These are phyloP conservation scores for Polyergus mexicanus DNA, from an alignment of 1,140 invertebrate species.

Conservation along the genomic window DNA sequence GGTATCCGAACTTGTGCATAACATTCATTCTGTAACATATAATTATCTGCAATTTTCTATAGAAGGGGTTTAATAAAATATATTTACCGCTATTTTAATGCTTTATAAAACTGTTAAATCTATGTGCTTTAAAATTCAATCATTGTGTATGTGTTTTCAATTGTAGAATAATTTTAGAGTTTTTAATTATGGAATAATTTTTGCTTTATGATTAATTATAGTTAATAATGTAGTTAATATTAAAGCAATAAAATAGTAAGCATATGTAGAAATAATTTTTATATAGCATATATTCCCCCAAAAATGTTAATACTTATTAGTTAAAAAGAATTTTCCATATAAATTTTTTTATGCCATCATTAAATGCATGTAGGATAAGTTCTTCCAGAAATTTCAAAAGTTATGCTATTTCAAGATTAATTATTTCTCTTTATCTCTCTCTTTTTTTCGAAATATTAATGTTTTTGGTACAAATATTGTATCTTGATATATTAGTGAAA, in stretches of 20 bases:
- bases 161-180: too few relatives aligned
- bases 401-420: background rate
- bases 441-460: background rate
- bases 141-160: background rate
- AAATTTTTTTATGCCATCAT: background rate
- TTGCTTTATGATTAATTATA: background rate
- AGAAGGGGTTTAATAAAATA: background rate
- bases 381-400: background rate
- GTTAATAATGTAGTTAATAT: background rate
- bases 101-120: background rate
- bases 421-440: background rate
- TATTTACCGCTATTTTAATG: background rate
- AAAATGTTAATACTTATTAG: background rate
- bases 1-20: conserved; percentile 4
- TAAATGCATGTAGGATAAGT: background rate
- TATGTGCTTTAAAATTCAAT: background rate
- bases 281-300: background rate
- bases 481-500: background rate
- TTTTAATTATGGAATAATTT: too few relatives aligned
- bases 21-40: background rate
- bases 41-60: conserved; percentile 13
- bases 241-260: background rate
- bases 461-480: background rate
- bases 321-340: background rate
- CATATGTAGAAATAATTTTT: background rate